Evolutionary conservation across 2,888 invertebrate genomes (phyloP).

Genomic region (Sylvicola cinctus): DNA sequence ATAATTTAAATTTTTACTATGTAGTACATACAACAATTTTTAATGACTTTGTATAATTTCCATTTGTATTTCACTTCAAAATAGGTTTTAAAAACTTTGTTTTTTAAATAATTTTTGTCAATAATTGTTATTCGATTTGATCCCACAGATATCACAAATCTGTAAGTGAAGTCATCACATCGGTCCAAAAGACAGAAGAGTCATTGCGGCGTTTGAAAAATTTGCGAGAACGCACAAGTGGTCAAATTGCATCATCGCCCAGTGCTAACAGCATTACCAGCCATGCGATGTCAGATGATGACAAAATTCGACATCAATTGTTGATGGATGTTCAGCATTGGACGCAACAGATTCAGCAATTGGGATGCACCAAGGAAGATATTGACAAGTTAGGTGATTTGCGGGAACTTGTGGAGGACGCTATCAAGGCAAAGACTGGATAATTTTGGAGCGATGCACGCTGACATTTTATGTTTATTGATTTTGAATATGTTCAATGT

Average conservation of each 20-base stretch:
- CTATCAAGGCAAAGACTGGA: conserved; percentile 26
- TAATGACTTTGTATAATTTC: not conserved
- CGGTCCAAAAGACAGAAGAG: conserved; percentile 90
- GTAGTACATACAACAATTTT: no score
- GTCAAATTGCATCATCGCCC: conserved; percentile 13
- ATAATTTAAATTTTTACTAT: no score
- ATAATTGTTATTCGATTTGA: conserved; percentile 2
- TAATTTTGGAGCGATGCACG: no score
- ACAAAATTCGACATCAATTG: conserved; percentile 82
- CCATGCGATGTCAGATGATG: conserved; percentile 59
- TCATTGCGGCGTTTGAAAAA: conserved; percentile 77
- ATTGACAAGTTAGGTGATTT: conserved; percentile 38
- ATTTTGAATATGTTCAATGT: no score
- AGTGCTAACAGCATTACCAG: conserved; percentile 15
- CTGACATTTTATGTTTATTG: no score
- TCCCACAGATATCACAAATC: conserved; percentile 40
- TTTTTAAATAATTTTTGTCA: no score
- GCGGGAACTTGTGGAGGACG: conserved; percentile 38
- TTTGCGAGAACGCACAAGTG: conserved; percentile 39
- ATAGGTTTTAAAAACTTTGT: no score
- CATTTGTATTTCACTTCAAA: not conserved
- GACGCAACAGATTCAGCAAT: conserved; percentile 35
- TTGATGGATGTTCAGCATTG: conserved; percentile 68
- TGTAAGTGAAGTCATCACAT: conserved; percentile 73
- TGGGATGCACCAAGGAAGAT: conserved; percentile 31